phyloP scores from a whole-genome alignment of 2,113 vertebrate genomes.

The Campylomormyrus numenius region DNA sequence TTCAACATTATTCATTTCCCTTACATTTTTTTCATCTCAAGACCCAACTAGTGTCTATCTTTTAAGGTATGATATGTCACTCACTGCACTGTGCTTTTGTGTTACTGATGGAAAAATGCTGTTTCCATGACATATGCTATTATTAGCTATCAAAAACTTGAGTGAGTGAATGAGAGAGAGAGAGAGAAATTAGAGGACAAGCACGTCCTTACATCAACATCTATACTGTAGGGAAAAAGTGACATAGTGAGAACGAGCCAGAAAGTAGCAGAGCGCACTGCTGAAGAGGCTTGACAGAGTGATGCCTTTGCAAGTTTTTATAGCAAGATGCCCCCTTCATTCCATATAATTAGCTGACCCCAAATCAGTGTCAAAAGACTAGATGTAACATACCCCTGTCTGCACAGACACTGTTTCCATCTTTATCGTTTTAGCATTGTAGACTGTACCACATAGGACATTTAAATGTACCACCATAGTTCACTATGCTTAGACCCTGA shows the following conservation, averaged over 20 bases:
- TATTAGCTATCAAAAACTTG: not conserved
- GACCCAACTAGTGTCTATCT: not conserved
- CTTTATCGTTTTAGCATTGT: not conserved
- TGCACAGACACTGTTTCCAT: not conserved
- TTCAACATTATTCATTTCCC: not conserved
- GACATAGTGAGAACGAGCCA: not conserved
- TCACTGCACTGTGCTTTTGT: not conserved
- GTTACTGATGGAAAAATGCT: not conserved
- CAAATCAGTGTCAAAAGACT: not conserved
- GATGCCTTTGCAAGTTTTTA: not conserved
- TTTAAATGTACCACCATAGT: not conserved
- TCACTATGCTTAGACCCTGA: not conserved
- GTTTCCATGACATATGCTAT: not conserved
- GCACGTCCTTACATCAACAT: not conserved
- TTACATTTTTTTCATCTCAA: not conserved
- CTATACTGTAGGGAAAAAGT: not conserved
- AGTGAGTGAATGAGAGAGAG: not conserved
- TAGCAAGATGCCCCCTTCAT: not conserved
- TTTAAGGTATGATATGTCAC: not conserved
- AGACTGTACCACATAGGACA: not conserved
- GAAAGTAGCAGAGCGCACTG: not conserved
- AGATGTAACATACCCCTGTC: not conserved
- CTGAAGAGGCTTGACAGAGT: not conserved
- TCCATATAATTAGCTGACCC: not conserved
- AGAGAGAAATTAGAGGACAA: not conserved